Percentiles rank a stretch among this genome's conserved stretches.
phyloP scores from a whole-genome alignment of 2,888 invertebrate species.

The Uropetala carovei region DNA sequence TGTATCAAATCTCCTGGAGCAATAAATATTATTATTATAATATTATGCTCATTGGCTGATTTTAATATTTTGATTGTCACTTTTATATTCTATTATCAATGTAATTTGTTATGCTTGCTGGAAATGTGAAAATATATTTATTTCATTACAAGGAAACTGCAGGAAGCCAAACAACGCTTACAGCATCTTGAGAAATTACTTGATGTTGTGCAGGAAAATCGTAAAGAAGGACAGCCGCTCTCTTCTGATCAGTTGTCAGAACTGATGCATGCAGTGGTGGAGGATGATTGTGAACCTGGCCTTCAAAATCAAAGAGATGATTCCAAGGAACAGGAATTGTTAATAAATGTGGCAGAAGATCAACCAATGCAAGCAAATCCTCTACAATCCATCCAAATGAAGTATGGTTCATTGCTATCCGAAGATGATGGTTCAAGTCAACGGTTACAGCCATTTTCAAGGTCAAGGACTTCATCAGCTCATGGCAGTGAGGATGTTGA shows the following conservation, averaged over 20 bases:
- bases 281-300: slow-evolving; percentile 65
- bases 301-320: not conserved
- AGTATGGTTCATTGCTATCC: not conserved
- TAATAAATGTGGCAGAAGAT: not conserved
- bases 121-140: not conserved
- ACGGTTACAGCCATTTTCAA: not conserved
- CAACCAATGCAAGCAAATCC: not conserved
- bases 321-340: not conserved
- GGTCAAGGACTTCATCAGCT: slow-evolving; percentile 17
- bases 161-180: slow-evolving; percentile 70
- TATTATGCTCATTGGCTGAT: no score
- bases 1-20: no score
- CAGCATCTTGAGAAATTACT: slow-evolving; percentile 69
- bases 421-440: slow-evolving; percentile 26
- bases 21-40: no score
- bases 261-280: slow-evolving; percentile 65
- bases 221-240: slow-evolving; percentile 65
- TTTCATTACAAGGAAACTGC: slow-evolving; percentile 69
- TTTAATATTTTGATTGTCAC: no score
- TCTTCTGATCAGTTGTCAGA: slow-evolving; percentile 66
- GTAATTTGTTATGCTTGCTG: no score
- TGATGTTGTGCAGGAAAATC: slow-evolving; percentile 66
- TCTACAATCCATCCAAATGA: not conserved
- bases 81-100: no score
- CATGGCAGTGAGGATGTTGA: slow-evolving; percentile 1